A percentile compares a stretch with the other conserved stretches of the same genome.
These are phyloP conservation scores for Artibeus jamaicensis DNA, from an alignment of 2,797 vertebrate genomes.

Conservation along the genomic window DNA sequence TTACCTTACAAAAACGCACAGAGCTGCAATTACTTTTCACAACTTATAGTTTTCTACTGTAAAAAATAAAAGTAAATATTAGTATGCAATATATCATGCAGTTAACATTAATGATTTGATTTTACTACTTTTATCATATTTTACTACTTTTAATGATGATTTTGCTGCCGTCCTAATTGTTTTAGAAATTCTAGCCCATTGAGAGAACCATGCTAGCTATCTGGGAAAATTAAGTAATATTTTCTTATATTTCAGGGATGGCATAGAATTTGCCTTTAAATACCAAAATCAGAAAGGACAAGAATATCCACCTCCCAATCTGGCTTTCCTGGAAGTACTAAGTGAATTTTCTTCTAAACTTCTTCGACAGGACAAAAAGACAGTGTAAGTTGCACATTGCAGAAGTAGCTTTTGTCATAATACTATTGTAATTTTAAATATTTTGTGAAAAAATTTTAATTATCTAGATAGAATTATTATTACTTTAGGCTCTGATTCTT, in stretches of 20 bases:
- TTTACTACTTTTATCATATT: not conserved
- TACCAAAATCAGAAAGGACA: slow-evolving; percentile 97
- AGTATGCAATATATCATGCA: not conserved
- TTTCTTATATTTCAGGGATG: slow-evolving; percentile 87
- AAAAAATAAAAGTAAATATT: slow-evolving; percentile 32
- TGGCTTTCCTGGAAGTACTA: slow-evolving; percentile 98
- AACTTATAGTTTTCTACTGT: not conserved
- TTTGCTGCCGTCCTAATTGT: slow-evolving; percentile 10
- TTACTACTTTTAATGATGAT: not conserved
- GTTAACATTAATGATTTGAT: not conserved
- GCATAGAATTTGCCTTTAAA: slow-evolving; percentile 99
- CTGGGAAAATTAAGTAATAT: slow-evolving; percentile 47
- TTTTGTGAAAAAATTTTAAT: not conserved
- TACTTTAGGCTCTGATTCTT: not conserved
- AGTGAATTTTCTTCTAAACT: slow-evolving; percentile 99
- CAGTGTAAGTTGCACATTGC: slow-evolving; percentile 91
- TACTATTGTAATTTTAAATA: not conserved
- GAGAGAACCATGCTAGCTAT: not conserved
- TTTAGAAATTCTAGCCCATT: slow-evolving; percentile 31
- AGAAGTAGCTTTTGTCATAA: slow-evolving; percentile 32
- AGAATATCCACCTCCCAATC: slow-evolving; percentile 95
- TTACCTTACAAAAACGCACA: not conserved
- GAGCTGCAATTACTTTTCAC: not conserved
- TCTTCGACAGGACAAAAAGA: slow-evolving; percentile 98
- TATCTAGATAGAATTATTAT: not conserved